Conservation (phyloP, 2,888 invertebrate genomes). For the Onthophagus sagittarius region DNA sequence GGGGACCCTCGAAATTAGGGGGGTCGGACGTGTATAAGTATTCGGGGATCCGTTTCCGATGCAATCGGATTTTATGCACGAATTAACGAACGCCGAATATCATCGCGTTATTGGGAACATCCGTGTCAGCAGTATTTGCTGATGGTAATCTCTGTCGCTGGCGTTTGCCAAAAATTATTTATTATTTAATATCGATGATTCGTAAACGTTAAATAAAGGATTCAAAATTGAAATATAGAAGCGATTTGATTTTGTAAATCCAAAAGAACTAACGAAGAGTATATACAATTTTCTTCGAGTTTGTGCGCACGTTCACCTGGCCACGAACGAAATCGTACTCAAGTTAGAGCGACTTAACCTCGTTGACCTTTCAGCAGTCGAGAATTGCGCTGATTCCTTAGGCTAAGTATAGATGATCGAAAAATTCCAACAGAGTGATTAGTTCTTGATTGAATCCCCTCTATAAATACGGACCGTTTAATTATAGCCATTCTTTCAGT, state of each 20-base stretch:
- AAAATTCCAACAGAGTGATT: not conserved
- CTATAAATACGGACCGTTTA: not conserved
- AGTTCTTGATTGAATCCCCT: not conserved
- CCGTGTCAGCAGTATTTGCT: slow-evolving; percentile 43
- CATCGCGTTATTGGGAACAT: slow-evolving; percentile 42
- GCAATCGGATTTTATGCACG: slow-evolving; percentile 42
- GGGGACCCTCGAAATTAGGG: not conserved
- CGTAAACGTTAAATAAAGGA: not conserved
- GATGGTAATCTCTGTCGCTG: slow-evolving; percentile 24
- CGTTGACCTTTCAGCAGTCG: not conserved
- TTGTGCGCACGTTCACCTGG: not conserved
- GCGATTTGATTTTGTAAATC: not conserved
- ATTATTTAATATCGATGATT: slow-evolving; percentile 2
- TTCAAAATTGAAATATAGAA: not conserved
- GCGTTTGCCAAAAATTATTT: slow-evolving; percentile 8
- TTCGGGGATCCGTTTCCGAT: slow-evolving; percentile 24
- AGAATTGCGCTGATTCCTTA: not conserved
- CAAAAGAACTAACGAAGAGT: not conserved
- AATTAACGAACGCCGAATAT: slow-evolving; percentile 39
- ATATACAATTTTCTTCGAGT: not conserved
- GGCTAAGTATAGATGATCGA: not conserved
- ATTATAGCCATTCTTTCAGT: not conserved
- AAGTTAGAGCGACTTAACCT: not conserved
- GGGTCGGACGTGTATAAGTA: not conserved
- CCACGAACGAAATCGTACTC: not conserved